A percentile compares a stretch with the other conserved stretches of the same genome.
Conservation (phyloP, 2,888 invertebrate genomes). For the Athrips mouffetella region DNA sequence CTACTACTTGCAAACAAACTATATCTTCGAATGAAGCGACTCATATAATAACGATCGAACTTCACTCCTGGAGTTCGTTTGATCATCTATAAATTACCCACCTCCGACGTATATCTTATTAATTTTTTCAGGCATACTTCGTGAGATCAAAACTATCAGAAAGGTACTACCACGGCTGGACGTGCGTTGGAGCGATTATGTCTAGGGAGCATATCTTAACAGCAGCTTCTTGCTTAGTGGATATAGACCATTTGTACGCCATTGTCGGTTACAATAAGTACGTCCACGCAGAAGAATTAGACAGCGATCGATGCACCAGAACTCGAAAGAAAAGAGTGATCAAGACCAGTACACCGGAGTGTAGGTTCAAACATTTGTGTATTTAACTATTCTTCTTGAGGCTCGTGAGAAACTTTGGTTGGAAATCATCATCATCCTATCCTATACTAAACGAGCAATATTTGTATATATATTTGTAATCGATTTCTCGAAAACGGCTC, state of each 20-base stretch:
- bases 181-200: constrained; percentile 27
- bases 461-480: too few relatives aligned
- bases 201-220: constrained; percentile 24
- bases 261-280: constrained; percentile 33
- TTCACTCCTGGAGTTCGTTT: too few relatives aligned
- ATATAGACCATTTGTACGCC: constrained; percentile 27
- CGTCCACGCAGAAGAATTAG: constrained; percentile 22
- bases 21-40: too few relatives aligned
- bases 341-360: constrained; percentile 31
- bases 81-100: too few relatives aligned
- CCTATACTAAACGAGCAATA: too few relatives aligned
- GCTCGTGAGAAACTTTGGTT: too few relatives aligned
- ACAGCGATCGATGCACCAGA: constrained; percentile 26
- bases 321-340: constrained; percentile 27
- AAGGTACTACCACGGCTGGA: constrained; percentile 21
- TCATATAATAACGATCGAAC: too few relatives aligned
- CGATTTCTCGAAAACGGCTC: too few relatives aligned
- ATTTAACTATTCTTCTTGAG: too few relatives aligned
- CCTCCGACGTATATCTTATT: neutral
- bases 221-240: constrained; percentile 28
- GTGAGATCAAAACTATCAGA: constrained; percentile 3
- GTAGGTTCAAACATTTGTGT: constrained; percentile 5
- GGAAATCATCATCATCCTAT: too few relatives aligned
- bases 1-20: too few relatives aligned
- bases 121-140: neutral